Evolutionary conservation across 2,797 vertebrate genomes (phyloP), one percentile per base, ranked within the genome.

Genomic region (Chelmon rostratus): DNA sequence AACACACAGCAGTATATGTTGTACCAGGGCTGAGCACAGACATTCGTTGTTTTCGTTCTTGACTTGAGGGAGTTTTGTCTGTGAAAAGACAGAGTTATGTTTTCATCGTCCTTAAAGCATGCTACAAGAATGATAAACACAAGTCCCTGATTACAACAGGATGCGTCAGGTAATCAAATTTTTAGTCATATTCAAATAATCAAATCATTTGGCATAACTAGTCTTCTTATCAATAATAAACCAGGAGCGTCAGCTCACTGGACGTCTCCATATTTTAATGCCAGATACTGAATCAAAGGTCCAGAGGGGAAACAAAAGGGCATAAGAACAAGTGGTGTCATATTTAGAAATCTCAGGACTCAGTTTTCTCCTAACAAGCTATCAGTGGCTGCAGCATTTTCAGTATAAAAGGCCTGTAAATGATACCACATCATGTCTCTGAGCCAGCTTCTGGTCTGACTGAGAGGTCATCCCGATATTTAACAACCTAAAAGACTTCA

Each of bases 21-120:
- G 50, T 21, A 66, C 33, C 49, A 2, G 6, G 23, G 47, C 10
- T 40, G 13, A 65, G 19, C 46, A 10, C 38, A 40, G 4, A 54
- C 31, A 13, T 33, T n/a, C 58, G 28, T 57, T 66, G n/a, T 66
- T 67, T 18, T 56, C 4, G 59, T 73, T 49, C 11, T 63, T 46
- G 5, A 68, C 49, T 70, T 21, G 16, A 6, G 11, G 21, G 37
- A 47, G 23, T 35, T 73, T 67, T 68, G 35, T 72, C 33, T n/a
- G 5, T 52, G 64, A 38, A 53, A 56, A 49, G 19, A 57, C 59
- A 33, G 25, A 58, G 18, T 57, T 12, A 2, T 46, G 15, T 49
- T 54, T 54, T 66, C 50, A 28, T 49, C 61, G 11, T 40, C 74
- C 50, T 62, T 23, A 28, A 70, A 42, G 21, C n/a, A n/a, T 11